These are phyloP conservation scores for Pseudotriccus pelzelni DNA, from an alignment of 2,797 vertebrate genomes.

Conservation along the genomic window DNA sequence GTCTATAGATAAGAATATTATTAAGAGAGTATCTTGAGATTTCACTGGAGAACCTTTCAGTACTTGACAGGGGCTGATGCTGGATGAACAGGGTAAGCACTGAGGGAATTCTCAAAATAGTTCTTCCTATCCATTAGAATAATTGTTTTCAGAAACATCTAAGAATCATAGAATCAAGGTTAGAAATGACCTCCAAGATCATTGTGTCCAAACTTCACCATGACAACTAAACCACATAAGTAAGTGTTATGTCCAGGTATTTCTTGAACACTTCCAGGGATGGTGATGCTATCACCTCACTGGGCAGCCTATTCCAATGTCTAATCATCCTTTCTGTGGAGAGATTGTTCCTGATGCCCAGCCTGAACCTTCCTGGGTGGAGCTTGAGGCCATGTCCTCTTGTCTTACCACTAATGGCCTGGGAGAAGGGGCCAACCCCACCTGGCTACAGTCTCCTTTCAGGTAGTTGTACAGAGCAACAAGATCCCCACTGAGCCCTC, in stretches of 20 bases:
- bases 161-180: background rate
- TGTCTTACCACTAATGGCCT: rapidly evolving
- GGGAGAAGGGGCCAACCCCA: rapidly evolving
- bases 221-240: background rate
- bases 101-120: background rate
- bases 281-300: too few species aligned
- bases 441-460: rapidly evolving
- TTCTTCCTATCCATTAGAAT: background rate
- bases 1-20: background rate
- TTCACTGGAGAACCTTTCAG: background rate
- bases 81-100: background rate
- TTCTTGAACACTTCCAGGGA: background rate
- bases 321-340: too few species aligned
- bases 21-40: background rate
- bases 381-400: background rate
- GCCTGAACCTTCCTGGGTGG: background rate
- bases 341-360: background rate
- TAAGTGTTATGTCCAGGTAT: rapidly evolving
- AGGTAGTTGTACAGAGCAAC: too few species aligned
- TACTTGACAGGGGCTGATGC: background rate
- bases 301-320: background rate
- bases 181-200: background rate
- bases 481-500: background rate
- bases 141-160: background rate
- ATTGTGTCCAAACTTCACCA: background rate